Evolutionary conservation across 2,888 invertebrate species (phyloP).

Genomic region (Drosophila acutilabella): DNA sequence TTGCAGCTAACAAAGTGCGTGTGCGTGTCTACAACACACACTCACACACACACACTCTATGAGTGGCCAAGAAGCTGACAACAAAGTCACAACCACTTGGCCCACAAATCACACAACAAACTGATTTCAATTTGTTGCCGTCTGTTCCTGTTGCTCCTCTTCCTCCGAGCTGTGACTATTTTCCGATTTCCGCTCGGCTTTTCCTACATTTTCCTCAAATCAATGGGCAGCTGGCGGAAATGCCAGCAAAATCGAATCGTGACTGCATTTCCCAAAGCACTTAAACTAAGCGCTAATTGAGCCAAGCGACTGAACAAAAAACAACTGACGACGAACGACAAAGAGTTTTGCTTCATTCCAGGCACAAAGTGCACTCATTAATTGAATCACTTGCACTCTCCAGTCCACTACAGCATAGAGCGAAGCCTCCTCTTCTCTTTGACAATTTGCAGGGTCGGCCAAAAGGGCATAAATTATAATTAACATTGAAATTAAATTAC

Average conservation of each 20-base stretch:
- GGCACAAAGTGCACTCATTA: conserved; percentile 47
- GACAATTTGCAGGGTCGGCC: too few species aligned
- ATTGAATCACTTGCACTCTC: conserved; percentile 46
- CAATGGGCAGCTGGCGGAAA: conserved; percentile 50
- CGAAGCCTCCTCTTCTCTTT: neutral
- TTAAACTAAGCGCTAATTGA: conserved; percentile 39
- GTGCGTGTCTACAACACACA: conserved; percentile 56
- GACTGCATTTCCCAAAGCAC: conserved; percentile 45
- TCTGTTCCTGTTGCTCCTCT: conserved; percentile 9
- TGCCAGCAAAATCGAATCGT: conserved; percentile 34
- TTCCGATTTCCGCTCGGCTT: conserved; percentile 29
- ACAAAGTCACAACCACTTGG: conserved; percentile 42
- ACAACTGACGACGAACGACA: neutral
- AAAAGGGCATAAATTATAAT: conserved; percentile 10
- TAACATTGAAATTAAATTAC: conserved; percentile 33
- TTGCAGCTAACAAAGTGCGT: conserved; percentile 62
- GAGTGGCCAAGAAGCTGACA: conserved; percentile 33
- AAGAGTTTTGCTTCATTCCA: conserved; percentile 19
- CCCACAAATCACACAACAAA: conserved; percentile 11
- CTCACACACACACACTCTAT: conserved; percentile 1
- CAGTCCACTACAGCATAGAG: too few species aligned
- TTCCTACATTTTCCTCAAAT: conserved; percentile 15
- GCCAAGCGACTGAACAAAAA: neutral
- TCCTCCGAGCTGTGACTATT: neutral
- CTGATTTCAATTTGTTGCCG: conserved; percentile 13